Evolutionary conservation across 2,888 invertebrate genomes (phyloP), one percentile per base, ranked within the genome.

Genomic region (Cerastis leucographa): DNA sequence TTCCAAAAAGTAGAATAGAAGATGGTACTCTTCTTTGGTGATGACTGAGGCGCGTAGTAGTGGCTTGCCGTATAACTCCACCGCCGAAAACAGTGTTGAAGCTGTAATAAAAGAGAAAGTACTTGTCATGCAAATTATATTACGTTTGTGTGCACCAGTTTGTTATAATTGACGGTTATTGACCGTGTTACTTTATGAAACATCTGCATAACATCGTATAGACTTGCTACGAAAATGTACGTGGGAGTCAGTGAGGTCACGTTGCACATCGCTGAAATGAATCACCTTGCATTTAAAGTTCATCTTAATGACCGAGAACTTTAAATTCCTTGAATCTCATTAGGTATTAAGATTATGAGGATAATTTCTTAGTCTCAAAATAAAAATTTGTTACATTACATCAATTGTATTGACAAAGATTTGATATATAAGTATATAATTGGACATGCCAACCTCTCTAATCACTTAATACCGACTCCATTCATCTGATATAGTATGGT

Each of bases 41-140:
- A 97, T 96, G 80, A 94, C 96, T 66, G 96, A 95, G 70, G 97
- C 97, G 59, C 97, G 94, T 51, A 96, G 90, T 75, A 97, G 94
- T 2, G 97, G 97, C 87, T 97, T 97, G 35, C 97, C 97, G 90
- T 97, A 97, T 76, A 97, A 93, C 91, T 97, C 97, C 87, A 97
- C 96, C 69, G 97, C 97, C 82, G 97, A 97, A 91, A 97, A 97
- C 79, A 97, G 92, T 81, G 97, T 97, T 81, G 96, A 93, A 87
- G 96, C 97, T 97, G 96, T 82, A 96, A 96, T 86, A 91, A 93
- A 92, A 91, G 89, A 92, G 89, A 91, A 91, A 90, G 88, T 88
- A 83, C 83, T 82, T 85, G 74, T 88, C 81, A 89, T 83, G 73
- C 77, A 83, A 88, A 88, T 78, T 83, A 68, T 85, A 81, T 82